phyloP scores from a whole-genome alignment of 1,140 invertebrate species.

The Bilobella aurantiaca region DNA sequence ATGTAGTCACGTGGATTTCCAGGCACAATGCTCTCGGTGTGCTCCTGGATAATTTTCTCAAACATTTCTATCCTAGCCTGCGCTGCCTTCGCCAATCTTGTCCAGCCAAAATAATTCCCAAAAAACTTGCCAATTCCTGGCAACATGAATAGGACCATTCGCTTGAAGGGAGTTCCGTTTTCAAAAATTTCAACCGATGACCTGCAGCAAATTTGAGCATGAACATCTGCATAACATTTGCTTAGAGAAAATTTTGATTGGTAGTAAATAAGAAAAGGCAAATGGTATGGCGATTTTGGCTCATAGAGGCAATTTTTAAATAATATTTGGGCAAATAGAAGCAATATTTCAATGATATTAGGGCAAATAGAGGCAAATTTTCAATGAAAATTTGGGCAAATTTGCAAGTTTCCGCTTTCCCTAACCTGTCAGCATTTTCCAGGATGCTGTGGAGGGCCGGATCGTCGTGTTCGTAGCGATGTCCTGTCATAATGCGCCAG shows the following conservation, averaged over 20 bases:
- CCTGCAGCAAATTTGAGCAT: no score
- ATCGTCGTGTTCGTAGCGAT: conserved; percentile 44
- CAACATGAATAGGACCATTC: not conserved
- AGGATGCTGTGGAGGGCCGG: conserved; percentile 15
- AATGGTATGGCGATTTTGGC: no score
- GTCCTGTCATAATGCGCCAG: conserved; percentile 75
- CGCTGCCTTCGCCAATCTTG: not conserved
- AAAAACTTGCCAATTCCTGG: not conserved
- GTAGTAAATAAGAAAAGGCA: no score
- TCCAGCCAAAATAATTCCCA: not conserved
- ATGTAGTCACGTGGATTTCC: conserved; percentile 55
- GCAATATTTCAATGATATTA: no score
- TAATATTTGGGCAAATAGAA: no score
- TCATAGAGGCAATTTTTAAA: no score
- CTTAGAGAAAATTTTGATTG: no score
- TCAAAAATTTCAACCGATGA: not conserved
- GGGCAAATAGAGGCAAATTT: no score
- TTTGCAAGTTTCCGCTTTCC: no score
- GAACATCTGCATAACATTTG: no score
- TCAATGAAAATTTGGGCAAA: no score
- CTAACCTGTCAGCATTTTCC: not conserved
- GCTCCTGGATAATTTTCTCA: conserved; percentile 48
- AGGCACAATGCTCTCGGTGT: conserved; percentile 44
- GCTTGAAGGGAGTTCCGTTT: not conserved
- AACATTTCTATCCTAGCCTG: conserved; percentile 17